Evolutionary conservation across 2,113 vertebrate genomes (phyloP), one percentile per base, ranked within the genome.

Genomic region (Oenanthe oenanthe): DNA sequence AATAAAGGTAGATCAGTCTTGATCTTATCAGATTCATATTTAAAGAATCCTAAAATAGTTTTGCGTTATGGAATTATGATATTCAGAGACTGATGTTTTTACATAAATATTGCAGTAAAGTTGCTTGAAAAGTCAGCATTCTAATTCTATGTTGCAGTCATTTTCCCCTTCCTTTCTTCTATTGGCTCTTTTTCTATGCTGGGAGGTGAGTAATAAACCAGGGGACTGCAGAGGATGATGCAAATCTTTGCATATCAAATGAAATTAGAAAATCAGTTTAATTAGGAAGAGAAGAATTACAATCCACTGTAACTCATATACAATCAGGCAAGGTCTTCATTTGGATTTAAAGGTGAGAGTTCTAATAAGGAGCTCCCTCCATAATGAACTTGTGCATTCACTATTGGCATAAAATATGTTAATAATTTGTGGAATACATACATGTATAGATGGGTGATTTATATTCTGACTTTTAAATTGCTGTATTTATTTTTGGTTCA

Each of bases 191-290:
- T 77, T 88, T 61, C 54, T 75, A 0, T 50, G 8, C 65, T 87
- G 42, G 22, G 34, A 81, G 32, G 73, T 61, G 22, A 85, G 13
- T 53, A 79, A 45, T 85, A 79, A 93, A 85, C 31, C 9, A 38
- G 10, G 7, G 7, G 29, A 42, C 57, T 79, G 54, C 14, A 87
- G 34, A 82, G 14, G 29, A 53, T 72, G 73, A 70, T 78, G 84
- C 66, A 94, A 94, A 70, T 32, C 42, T 76, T 91, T 95, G 92
- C 85, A 94, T 94, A 93, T 76, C 26, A 85, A 94, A 95, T 95
- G 50, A 95, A 94, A 95, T 92, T 83, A 96, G 12, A 70, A 93
- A 95, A 89, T 83, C 54, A 73, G 38, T 83, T 94, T 96, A 85
- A 93, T 94, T 96, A 96, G 28, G 20, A 91, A 62, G 29, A 57